Conservation (phyloP, 1,140 invertebrate genomes). For the Heliconius hewitsoni region DNA sequence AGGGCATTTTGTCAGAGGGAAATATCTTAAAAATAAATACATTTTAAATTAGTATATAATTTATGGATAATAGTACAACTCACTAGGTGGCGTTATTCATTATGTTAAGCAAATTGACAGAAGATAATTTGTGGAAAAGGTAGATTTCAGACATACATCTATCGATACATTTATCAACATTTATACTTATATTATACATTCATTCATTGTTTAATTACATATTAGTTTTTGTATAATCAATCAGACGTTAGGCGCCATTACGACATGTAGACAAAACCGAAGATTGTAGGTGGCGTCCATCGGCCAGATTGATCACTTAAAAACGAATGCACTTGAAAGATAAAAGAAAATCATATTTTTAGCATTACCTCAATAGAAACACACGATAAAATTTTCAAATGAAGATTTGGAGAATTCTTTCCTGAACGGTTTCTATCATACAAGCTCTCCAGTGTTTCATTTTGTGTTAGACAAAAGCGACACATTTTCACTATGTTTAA, state of each 20-base stretch:
- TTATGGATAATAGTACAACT: slow-evolving; percentile 19
- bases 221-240: slow-evolving; percentile 24
- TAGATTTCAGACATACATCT: neutral
- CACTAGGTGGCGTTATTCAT: slow-evolving; percentile 56
- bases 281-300: slow-evolving; percentile 53
- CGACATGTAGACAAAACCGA: slow-evolving; percentile 46
- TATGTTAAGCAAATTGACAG: slow-evolving; percentile 9
- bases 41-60: slow-evolving; percentile 26
- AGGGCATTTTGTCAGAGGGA: slow-evolving; percentile 87
- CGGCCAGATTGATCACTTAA: slow-evolving; percentile 10
- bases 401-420: slow-evolving; percentile 83
- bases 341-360: slow-evolving; percentile 9
- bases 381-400: slow-evolving; percentile 88
- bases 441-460: slow-evolving; percentile 84
- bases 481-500: slow-evolving; percentile 84
- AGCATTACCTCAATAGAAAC: slow-evolving; percentile 87
- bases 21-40: slow-evolving; percentile 82
- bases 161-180: neutral
- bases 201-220: neutral
- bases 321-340: slow-evolving; percentile 2
- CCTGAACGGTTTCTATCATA: slow-evolving; percentile 82
- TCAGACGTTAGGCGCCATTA: slow-evolving; percentile 52
- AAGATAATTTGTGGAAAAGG: slow-evolving; percentile 1
- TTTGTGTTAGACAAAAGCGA: slow-evolving; percentile 85
- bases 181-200: neutral